Evolutionary conservation across 2,888 invertebrate genomes (phyloP).

Genomic region (Seladonia tumulorum): DNA sequence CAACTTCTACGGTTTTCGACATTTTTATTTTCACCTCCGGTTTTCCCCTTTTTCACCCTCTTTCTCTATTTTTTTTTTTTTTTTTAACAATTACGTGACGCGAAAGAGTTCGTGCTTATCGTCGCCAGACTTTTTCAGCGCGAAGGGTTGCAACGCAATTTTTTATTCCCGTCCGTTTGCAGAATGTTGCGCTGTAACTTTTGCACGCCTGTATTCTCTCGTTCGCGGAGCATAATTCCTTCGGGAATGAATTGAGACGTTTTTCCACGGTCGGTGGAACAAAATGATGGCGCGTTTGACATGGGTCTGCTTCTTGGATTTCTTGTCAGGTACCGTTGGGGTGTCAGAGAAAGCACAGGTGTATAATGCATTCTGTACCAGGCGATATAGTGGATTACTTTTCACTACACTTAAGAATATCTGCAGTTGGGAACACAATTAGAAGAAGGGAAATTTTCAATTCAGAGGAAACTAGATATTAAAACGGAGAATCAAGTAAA

Average conservation of each 20-base stretch:
- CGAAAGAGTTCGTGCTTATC: neutral
- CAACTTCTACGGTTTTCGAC: neutral
- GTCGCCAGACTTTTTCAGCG: neutral
- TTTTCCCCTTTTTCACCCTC: neutral
- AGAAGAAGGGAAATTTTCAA: neutral
- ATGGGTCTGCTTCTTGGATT: neutral
- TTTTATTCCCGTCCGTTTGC: neutral
- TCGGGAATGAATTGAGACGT: conserved; percentile 2
- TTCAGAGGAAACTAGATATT: too few species aligned
- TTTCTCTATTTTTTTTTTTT: neutral
- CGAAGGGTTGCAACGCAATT: neutral
- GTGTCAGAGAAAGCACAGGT: neutral
- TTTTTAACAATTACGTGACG: neutral
- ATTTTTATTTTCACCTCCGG: neutral
- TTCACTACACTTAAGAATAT: neutral
- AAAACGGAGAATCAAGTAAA: too few species aligned
- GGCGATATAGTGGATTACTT: neutral
- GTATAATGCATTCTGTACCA: neutral
- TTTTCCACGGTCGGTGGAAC: neutral
- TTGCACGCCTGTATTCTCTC: neutral
- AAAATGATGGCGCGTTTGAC: conserved; percentile 6
- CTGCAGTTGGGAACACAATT: neutral
- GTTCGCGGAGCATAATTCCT: neutral
- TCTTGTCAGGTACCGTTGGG: neutral
- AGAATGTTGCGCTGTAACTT: neutral